Conservation (phyloP, 2,888 invertebrate genomes). For the Diachrysia chrysitis region DNA sequence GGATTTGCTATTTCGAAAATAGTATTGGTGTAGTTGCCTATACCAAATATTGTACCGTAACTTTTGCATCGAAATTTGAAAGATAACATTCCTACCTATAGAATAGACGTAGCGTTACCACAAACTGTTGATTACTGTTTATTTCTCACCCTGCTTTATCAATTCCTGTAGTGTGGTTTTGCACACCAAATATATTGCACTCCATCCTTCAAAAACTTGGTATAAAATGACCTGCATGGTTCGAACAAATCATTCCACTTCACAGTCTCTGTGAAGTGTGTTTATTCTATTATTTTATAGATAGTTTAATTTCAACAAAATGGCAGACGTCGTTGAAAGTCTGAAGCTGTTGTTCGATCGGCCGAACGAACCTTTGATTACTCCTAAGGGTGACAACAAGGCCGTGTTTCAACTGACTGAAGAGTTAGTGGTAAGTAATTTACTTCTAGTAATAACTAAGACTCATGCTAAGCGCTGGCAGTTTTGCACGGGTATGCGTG, state of each 20-base stretch:
- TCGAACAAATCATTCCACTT: conserved; percentile 69
- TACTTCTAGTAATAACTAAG: too few species aligned
- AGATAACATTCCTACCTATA: too few species aligned
- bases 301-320: conserved; percentile 58
- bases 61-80: too few species aligned
- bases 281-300: conserved; percentile 38
- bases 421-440: conserved; percentile 89
- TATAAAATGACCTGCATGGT: conserved; percentile 61
- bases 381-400: conserved; percentile 90
- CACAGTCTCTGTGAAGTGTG: conserved; percentile 82
- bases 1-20: too few species aligned
- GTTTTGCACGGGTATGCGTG: too few species aligned
- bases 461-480: too few species aligned
- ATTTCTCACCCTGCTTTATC: conserved; percentile 62
- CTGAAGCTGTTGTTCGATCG: conserved; percentile 89
- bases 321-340: conserved; percentile 68
- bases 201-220: conserved; percentile 36
- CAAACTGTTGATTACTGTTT: conserved; percentile 28
- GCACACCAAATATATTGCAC: conserved; percentile 67
- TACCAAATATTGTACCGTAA: too few species aligned
- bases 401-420: conserved; percentile 90
- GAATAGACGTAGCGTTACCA: neutral
- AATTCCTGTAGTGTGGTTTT: conserved; percentile 65
- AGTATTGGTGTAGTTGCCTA: too few species aligned
- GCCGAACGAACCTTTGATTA: conserved; percentile 90